phyloP scores from a whole-genome alignment of 2,888 invertebrate genomes.

The Oscheius sp. region DNA sequence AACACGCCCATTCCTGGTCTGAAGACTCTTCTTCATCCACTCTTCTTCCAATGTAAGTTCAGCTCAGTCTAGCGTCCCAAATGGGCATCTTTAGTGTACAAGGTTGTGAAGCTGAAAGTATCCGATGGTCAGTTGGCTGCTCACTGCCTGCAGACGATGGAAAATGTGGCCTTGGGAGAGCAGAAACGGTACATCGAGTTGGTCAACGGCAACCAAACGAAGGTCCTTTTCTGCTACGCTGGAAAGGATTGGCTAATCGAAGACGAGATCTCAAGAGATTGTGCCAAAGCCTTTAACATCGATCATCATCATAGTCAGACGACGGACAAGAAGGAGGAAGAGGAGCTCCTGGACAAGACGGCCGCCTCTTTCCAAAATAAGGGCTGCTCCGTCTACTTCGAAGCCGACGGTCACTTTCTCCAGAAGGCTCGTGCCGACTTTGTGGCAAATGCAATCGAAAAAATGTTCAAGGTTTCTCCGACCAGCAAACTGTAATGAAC shows the following conservation, averaged over 20 bases:
- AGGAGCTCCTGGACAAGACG: neutral
- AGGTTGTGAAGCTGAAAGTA: conserved; percentile 23
- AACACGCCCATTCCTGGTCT: conserved; percentile 14
- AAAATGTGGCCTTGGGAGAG: conserved; percentile 30
- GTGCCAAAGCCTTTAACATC: conserved; percentile 26
- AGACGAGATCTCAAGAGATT: conserved; percentile 39
- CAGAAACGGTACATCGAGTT: conserved; percentile 30
- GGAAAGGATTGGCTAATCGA: conserved; percentile 51
- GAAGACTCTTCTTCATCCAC: neutral
- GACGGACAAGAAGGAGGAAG: conserved; percentile 20
- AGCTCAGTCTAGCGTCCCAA: neutral
- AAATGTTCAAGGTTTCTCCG: conserved; percentile 12
- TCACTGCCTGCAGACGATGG: conserved; percentile 46
- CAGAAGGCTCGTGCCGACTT: conserved; percentile 40
- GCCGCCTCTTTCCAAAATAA: neutral
- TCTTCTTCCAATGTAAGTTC: conserved; percentile 27
- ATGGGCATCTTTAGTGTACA: conserved; percentile 8
- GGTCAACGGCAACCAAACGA: conserved; percentile 39
- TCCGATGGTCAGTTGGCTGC: conserved; percentile 25
- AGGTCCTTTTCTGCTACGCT: conserved; percentile 41
- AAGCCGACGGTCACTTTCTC: conserved; percentile 39
- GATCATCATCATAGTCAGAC: conserved; percentile 21
- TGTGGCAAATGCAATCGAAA: conserved; percentile 35
- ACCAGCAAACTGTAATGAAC: conserved; percentile 20
- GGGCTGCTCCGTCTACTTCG: conserved; percentile 41